Percentiles rank a stretch among this genome's conserved stretches.
Evolutionary conservation across 2,888 invertebrate genomes (phyloP).

Genomic region (Lordiphosa fenestrarum): DNA sequence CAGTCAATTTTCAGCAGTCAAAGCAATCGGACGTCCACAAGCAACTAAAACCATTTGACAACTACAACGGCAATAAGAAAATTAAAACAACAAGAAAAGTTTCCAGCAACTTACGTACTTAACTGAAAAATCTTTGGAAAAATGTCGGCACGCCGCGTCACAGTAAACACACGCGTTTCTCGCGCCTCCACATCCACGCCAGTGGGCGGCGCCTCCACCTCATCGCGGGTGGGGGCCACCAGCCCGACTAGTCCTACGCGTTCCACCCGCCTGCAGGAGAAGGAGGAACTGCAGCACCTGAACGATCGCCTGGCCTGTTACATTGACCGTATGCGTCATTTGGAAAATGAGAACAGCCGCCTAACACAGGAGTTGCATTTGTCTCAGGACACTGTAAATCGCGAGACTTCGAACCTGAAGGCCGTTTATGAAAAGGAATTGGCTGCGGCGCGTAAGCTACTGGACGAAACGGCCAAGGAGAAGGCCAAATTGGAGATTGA

Average conservation of each 20-base stretch:
- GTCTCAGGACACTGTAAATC: conserved; percentile 91
- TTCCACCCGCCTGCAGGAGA: conserved; percentile 94
- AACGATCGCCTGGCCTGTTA: conserved; percentile 98
- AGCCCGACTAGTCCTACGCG: conserved; percentile 93
- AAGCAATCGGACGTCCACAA: conserved; percentile 61
- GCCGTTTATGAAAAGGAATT: conserved; percentile 96
- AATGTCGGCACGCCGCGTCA: conserved; percentile 77
- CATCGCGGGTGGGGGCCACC: conserved; percentile 60
- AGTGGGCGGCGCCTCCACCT: conserved; percentile 57
- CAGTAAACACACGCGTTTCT: conserved; percentile 73
- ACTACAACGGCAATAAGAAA: conserved; percentile 15
- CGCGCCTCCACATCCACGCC: conserved; percentile 77
- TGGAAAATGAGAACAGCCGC: conserved; percentile 95
- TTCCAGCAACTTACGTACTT: conserved; percentile 3
- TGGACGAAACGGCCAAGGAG: conserved; percentile 96
- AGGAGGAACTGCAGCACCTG: conserved; percentile 94
- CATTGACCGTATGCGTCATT: conserved; percentile 94
- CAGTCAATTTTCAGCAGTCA: conserved; percentile 71
- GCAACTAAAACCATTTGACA: conserved; percentile 1
- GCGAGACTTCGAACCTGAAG: conserved; percentile 94
- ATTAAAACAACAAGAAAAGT: conserved; percentile 5
- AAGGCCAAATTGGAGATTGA: conserved; percentile 97
- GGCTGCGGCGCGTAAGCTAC: conserved; percentile 91
- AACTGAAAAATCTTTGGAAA: conserved; percentile 18
- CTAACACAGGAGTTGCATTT: conserved; percentile 90